Base-by-base conservation (phyloP, 2,888 invertebrate genomes). In the Thymelicus lineola region DNA sequence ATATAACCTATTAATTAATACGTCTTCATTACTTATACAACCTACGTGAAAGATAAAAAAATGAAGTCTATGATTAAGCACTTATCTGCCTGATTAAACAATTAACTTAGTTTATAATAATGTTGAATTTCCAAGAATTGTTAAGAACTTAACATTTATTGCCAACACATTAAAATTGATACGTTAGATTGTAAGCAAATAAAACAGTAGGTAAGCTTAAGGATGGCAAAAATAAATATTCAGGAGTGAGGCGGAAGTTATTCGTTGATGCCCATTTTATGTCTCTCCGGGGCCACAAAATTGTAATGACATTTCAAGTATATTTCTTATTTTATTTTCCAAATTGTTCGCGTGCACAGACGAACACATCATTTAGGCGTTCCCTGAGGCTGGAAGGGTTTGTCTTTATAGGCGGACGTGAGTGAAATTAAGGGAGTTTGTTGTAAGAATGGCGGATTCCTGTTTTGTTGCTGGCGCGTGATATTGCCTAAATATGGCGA, bases 371-470 rank as follows among this genome's bases (percentile, higher is more conserved):
- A 42, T 5, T 45, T 38, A 45, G 17, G 42, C 20, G 20, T 50
- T 50, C 15, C 48, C 17, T 9, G 35, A 20, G 68, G 70, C 70
- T 66, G 72, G 66, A 75, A 75, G 75, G 75, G 79, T 78, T 84
- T 46, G 59, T 61, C 84, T 86, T 88, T 90, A 89, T 82, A 78
- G 80, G 74, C 74, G 75, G 80, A 87, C 88, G 88, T 88, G 88
- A 89, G 85, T 84, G 83, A 89, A 89, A 88, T 89, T 81, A 85
- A 82, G 50, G 63, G 69, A 69, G 62, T 69, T 69, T 69, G 58
- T 63, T 63, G 48, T 69, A 48, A 42, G 62, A 48, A 38, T 12
- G 58, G 50, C 12, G 63, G 50, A 58, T 50, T 59, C 69, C 63
- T 58, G 63, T 63, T 69, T 53, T 69, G 69, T 69, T 28, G 69